phyloP scores from a whole-genome alignment of 2,888 invertebrate genomes.

The Sarcophaga subvicina region DNA sequence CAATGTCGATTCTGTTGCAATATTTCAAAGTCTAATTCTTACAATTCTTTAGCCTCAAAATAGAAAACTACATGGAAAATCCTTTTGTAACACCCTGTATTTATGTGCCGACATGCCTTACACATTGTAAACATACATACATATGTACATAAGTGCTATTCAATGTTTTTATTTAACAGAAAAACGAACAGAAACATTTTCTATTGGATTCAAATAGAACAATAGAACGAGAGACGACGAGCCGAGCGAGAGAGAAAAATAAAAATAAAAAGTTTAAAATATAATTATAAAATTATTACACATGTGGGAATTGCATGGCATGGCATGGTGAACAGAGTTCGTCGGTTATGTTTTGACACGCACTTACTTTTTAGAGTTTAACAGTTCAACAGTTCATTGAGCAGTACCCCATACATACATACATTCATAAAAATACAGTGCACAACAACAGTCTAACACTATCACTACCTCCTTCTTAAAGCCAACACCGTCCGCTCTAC shows the following conservation, averaged over 20 bases:
- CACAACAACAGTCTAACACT: constrained; percentile 27
- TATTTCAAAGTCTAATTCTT: too few relatives aligned
- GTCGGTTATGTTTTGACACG: constrained; percentile 78
- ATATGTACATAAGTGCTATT: constrained; percentile 66
- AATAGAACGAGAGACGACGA: neutral
- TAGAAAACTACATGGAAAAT: neutral
- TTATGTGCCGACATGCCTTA: neutral
- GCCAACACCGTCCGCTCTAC: neutral
- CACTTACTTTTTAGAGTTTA: constrained; percentile 73
- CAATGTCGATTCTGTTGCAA: too few relatives aligned
- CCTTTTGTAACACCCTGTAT: neutral
- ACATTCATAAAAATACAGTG: neutral
- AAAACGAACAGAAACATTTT: constrained; percentile 6
- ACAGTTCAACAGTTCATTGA: constrained; percentile 71
- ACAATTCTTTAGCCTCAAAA: too few relatives aligned
- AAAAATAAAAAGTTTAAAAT: constrained; percentile 61
- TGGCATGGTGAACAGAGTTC: constrained; percentile 46
- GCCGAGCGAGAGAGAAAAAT: neutral
- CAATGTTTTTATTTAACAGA: constrained; percentile 65
- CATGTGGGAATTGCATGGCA: constrained; percentile 69
- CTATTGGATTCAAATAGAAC: constrained; percentile 10
- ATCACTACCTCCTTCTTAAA: neutral
- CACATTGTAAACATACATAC: neutral
- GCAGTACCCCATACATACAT: constrained; percentile 46
- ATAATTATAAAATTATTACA: constrained; percentile 72